Conservation (phyloP, 2,797 vertebrate genomes). For the Sciurus carolinensis region DNA sequence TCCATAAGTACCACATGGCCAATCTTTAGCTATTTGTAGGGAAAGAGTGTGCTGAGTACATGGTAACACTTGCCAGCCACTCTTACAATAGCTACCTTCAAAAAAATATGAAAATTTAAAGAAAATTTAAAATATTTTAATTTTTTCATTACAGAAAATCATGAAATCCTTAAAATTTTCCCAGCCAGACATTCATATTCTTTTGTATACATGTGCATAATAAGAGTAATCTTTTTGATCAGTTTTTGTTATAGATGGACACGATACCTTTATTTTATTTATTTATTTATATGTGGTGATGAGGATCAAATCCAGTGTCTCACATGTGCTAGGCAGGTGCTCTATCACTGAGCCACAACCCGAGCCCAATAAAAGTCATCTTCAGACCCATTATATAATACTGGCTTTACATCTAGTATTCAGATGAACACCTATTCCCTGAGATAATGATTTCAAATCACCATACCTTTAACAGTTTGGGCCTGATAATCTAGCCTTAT, state of each 20-base stretch:
- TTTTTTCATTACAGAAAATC: constrained; percentile 2
- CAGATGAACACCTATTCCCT: not conserved
- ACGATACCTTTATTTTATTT: no score
- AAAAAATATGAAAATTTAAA: not conserved
- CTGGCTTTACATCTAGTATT: not conserved
- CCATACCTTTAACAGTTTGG: not conserved
- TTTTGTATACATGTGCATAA: not conserved
- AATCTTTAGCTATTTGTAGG: not conserved
- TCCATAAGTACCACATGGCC: not conserved
- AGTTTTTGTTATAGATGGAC: no score
- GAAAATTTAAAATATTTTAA: not conserved
- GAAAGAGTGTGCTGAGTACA: not conserved
- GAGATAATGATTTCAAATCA: constrained; percentile 9
- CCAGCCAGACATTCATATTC: not conserved
- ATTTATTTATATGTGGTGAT: no score
- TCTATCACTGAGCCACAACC: no score
- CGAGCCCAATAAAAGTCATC: not conserved
- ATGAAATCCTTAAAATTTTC: constrained; percentile 12
- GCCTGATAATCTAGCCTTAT: not conserved
- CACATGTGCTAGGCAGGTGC: no score
- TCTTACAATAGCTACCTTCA: constrained; percentile 21
- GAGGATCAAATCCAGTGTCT: no score
- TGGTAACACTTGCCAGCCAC: not conserved
- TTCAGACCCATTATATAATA: not conserved
- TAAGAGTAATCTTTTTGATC: not conserved